Conservation (phyloP, 2,113 vertebrate genomes). For the Penelope pileata region DNA sequence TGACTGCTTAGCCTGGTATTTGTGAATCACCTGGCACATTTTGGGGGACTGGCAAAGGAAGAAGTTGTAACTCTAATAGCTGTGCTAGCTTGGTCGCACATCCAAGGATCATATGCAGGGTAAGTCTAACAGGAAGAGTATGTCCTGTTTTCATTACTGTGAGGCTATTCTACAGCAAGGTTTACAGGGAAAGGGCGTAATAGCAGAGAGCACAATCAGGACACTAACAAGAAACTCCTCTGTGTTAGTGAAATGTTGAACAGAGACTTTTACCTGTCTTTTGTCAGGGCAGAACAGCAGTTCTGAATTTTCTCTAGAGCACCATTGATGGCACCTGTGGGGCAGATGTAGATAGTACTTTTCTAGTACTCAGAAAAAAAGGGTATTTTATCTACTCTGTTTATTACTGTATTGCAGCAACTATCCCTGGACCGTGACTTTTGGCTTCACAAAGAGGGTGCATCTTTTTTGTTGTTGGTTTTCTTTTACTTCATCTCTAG, state of each 20-base stretch:
- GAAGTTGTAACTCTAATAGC: background rate
- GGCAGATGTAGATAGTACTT: background rate
- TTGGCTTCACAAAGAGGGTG: background rate
- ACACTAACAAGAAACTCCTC: background rate
- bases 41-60: background rate
- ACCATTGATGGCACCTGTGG: background rate
- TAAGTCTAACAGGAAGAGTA: background rate
- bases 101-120: background rate
- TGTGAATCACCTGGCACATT: background rate
- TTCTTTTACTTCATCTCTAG: background rate
- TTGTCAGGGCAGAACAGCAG: background rate
- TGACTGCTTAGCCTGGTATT: background rate
- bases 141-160: background rate
- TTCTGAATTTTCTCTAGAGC: background rate
- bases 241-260: background rate
- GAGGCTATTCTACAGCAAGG: background rate
- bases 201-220: rapidly evolving
- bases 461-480: background rate
- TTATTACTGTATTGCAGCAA: background rate
- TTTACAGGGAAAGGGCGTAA: background rate
- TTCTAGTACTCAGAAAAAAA: background rate
- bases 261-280: background rate
- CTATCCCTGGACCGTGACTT: background rate
- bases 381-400: background rate
- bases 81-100: background rate